Percentiles rank a stretch among this genome's conserved stretches.
Conservation (phyloP, 37 sponge, comb jelly and placozoan genomes). For the Spongilla lacustris region DNA sequence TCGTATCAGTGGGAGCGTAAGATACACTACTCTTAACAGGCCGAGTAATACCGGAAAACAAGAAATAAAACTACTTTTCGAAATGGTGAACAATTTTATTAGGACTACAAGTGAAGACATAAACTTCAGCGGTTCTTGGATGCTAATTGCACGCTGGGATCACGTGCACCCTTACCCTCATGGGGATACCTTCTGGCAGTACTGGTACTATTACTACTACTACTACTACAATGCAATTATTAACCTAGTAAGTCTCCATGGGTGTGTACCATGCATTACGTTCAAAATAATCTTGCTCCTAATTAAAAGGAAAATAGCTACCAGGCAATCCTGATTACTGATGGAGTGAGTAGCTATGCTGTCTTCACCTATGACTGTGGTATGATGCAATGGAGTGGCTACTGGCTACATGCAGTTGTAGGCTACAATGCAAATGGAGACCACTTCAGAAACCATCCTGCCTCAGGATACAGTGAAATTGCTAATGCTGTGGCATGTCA, state of each 20-base stretch:
- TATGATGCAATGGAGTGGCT: constrained; percentile 55
- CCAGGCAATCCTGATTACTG: constrained; percentile 69
- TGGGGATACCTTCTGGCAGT: constrained; percentile 11
- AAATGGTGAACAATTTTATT: constrained; percentile 20
- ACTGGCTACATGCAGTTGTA: constrained; percentile 14
- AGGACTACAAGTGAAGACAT: background rate
- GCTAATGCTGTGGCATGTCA: constrained; percentile 22
- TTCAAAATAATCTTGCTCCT: background rate
- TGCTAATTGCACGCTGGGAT: constrained; percentile 44
- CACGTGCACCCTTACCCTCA: constrained; percentile 59
- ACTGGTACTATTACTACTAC: background rate
- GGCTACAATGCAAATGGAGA: constrained; percentile 55
- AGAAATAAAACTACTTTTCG: background rate
- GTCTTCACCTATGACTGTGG: constrained; percentile 74
- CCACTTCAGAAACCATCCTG: constrained; percentile 28
- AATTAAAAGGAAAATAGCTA: constrained; percentile 50
- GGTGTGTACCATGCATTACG: background rate
- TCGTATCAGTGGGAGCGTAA: constrained; percentile 9
- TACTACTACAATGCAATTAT: background rate
- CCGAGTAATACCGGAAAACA: too few species aligned
- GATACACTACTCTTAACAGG: constrained; percentile 1
- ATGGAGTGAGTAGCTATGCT: constrained; percentile 51
- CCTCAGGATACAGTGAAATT: background rate
- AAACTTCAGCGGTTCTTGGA: constrained; percentile 25
- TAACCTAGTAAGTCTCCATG: background rate